Percentiles rank a stretch among this genome's conserved stretches.
phyloP scores from a whole-genome alignment of 30 jellyfish, hydroid and myxozoan genomes.

The Nemopilema nomurai region DNA sequence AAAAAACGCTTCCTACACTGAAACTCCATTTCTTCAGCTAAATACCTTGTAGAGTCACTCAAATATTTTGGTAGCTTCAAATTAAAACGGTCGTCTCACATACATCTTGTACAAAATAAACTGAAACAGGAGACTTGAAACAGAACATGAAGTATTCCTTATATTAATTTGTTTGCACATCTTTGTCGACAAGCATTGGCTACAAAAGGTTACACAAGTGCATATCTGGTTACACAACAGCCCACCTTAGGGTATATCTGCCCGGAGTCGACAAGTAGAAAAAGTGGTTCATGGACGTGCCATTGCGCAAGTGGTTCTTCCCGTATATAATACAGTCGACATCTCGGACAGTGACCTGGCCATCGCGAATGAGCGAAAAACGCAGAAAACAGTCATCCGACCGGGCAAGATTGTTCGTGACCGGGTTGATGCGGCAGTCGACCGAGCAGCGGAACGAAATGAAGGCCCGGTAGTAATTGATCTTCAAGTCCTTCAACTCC shows the following conservation, averaged over 20 bases:
- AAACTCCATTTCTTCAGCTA: too few species aligned
- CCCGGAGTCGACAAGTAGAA: constrained; percentile 61
- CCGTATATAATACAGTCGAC: constrained; percentile 74
- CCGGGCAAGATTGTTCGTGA: constrained; percentile 59
- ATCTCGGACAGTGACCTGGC: constrained; percentile 34
- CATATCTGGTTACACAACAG: too few species aligned
- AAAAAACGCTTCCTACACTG: too few species aligned
- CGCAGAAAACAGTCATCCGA: constrained; percentile 75
- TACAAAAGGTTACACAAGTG: too few species aligned
- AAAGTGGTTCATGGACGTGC: constrained; percentile 70
- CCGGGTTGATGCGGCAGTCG: constrained; percentile 81
- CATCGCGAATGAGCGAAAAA: constrained; percentile 38
- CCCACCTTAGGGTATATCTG: constrained; percentile 75
- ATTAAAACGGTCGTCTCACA: too few species aligned
- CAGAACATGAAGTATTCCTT: too few species aligned
- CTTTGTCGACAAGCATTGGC: too few species aligned
- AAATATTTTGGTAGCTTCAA: too few species aligned
- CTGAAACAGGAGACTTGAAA: too few species aligned
- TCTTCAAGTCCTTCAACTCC: constrained; percentile 45
- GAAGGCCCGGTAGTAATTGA: constrained; percentile 61
- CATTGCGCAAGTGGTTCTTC: constrained; percentile 64
- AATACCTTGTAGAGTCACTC: too few species aligned
- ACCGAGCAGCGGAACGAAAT: constrained; percentile 74
- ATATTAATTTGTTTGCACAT: too few species aligned
- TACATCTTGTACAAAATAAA: too few species aligned